These are phyloP conservation scores for Sepioteuthis lessoniana DNA, from an alignment of 2,888 invertebrate genomes.

Conservation along the genomic window DNA sequence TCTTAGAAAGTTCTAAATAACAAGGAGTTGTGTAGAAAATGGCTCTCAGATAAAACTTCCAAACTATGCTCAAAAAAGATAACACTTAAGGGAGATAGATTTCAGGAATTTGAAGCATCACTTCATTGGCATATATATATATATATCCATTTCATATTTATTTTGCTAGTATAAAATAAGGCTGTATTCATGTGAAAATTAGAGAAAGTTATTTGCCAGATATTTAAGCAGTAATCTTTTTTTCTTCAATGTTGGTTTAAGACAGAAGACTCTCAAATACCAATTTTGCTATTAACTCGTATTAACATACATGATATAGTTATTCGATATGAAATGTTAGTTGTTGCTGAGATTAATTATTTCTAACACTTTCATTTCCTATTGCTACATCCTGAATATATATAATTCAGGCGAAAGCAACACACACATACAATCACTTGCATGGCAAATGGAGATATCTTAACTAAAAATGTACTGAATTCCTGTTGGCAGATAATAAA, in stretches of 20 bases:
- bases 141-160: background rate
- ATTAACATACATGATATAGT: background rate
- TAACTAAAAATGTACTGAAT: no score
- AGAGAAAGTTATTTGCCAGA: no score
- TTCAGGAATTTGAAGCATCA: background rate
- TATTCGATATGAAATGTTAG: background rate
- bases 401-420: no score
- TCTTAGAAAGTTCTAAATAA: slow-evolving; percentile 20
- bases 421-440: no score
- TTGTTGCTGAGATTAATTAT: background rate
- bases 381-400: no score
- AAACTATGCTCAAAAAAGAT: background rate
- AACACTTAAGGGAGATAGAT: background rate
- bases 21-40: background rate
- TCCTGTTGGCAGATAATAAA: no score
- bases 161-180: background rate
- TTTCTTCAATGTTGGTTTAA: background rate
- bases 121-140: background rate
- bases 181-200: no score
- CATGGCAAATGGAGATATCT: no score
- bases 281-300: background rate
- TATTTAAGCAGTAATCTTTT: background rate
- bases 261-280: background rate
- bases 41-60: background rate
- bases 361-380: no score